These are phyloP conservation scores for Lonchura striata DNA, from an alignment of 2,113 vertebrate genomes.

Conservation along the genomic window DNA sequence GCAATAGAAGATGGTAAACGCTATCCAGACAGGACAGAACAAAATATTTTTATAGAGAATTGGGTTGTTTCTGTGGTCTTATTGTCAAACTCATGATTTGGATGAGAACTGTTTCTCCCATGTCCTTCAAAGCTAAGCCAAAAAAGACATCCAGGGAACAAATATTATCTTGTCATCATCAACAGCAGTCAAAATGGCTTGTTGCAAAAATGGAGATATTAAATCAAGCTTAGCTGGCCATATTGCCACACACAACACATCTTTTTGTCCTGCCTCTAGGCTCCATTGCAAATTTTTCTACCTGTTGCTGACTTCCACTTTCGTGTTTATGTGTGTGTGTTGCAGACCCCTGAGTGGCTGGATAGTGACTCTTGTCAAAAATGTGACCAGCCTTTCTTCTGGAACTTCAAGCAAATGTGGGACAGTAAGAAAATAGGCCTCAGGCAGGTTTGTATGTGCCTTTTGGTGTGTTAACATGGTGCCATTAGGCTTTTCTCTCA, in stretches of 20 bases:
- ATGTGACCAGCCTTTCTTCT: constrained; percentile 98
- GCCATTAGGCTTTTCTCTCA: neutral
- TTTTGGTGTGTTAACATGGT: neutral
- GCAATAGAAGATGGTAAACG: neutral
- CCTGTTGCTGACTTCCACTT: neutral
- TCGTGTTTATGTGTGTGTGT: neutral
- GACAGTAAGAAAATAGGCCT: constrained; percentile 98
- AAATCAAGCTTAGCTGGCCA: neutral
- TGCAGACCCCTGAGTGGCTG: constrained; percentile 94
- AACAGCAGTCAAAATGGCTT: neutral
- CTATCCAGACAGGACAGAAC: neutral
- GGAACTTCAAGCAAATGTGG: constrained; percentile 99
- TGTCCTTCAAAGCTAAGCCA: neutral
- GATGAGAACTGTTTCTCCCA: neutral
- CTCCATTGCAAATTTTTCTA: neutral
- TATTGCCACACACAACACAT: neutral
- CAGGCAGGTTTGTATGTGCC: constrained; percentile 82
- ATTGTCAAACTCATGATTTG: neutral
- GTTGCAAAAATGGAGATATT: neutral
- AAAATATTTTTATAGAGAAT: neutral
- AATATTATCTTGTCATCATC: neutral
- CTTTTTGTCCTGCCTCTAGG: neutral
- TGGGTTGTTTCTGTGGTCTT: neutral
- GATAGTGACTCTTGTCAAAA: constrained; percentile 99
- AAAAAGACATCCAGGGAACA: neutral